phyloP scores from a whole-genome alignment of 2,888 invertebrate species.

The Hetaerina titia region DNA sequence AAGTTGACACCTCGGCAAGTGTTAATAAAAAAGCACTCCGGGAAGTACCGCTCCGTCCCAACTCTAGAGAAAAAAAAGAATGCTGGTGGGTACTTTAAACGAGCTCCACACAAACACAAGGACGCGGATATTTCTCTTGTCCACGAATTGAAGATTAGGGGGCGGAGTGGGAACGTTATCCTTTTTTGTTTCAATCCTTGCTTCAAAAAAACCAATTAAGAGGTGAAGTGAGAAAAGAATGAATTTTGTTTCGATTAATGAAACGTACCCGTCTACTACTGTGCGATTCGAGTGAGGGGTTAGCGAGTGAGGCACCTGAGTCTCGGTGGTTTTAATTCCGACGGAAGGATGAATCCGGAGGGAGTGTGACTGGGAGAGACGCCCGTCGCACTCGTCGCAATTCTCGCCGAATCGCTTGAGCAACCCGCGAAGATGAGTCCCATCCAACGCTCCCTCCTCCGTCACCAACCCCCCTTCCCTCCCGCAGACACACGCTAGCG shows the following conservation, averaged over 20 bases:
- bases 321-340: no score
- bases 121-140: background rate
- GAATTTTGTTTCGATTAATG: no score
- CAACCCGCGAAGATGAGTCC: background rate
- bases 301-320: no score
- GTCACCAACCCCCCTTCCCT: background rate
- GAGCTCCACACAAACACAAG: background rate
- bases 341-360: no score
- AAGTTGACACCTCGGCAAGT: constrained; percentile 26
- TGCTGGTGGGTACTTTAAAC: background rate
- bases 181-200: background rate
- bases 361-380: background rate
- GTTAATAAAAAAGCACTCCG: constrained; percentile 26
- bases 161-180: background rate
- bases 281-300: no score
- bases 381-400: background rate
- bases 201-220: no score
- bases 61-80: background rate
- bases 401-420: background rate
- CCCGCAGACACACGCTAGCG: background rate
- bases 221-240: no score
- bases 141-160: background rate
- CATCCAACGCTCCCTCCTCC: background rate
- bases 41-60: background rate
- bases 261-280: no score